These are phyloP conservation scores for Cantharis flavilabris DNA, from an alignment of 2,888 invertebrate genomes.

Conservation along the genomic window DNA sequence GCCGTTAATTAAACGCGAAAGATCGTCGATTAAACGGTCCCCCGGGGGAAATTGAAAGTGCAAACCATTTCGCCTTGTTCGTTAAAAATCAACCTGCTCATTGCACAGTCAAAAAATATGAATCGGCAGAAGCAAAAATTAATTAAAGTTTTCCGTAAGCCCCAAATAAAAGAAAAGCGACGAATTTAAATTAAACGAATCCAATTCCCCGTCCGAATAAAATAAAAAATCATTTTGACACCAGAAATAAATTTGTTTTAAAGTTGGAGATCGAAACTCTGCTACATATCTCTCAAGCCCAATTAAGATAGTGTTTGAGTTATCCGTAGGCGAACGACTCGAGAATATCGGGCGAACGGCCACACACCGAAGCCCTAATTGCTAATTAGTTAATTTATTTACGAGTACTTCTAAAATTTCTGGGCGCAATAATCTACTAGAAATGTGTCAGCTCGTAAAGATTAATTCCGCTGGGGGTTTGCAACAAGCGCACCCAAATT, in stretches of 20 bases:
- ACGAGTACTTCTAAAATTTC: conserved; percentile 24
- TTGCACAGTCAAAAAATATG: conserved; percentile 2
- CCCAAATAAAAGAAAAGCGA: conserved; percentile 10
- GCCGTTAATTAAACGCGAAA: not conserved
- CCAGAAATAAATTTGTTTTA: not conserved
- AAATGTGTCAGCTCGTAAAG: conserved; percentile 20
- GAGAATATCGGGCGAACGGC: conserved; percentile 18
- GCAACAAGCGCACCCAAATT: not conserved
- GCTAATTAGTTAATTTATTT: conserved; percentile 36
- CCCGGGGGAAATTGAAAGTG: not conserved
- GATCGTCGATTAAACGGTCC: not conserved
- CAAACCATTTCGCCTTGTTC: not conserved
- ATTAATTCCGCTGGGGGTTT: conserved; percentile 3
- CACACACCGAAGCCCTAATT: conserved; percentile 26
- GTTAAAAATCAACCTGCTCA: conserved; percentile 10
- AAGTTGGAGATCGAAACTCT: not conserved
- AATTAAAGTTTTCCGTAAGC: conserved; percentile 5
- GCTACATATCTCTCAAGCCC: conserved; percentile 24
- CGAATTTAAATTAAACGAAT: conserved; percentile 21
- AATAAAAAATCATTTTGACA: not conserved
- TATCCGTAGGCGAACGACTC: conserved; percentile 19
- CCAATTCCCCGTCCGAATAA: not conserved
- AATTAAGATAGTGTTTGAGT: conserved; percentile 35
- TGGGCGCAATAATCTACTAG: conserved; percentile 10
- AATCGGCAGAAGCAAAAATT: not conserved